A percentile compares a stretch with the other conserved stretches of the same genome.
Evolutionary conservation across 2,888 invertebrate species (phyloP).

Genomic region (Aelia acuminata): DNA sequence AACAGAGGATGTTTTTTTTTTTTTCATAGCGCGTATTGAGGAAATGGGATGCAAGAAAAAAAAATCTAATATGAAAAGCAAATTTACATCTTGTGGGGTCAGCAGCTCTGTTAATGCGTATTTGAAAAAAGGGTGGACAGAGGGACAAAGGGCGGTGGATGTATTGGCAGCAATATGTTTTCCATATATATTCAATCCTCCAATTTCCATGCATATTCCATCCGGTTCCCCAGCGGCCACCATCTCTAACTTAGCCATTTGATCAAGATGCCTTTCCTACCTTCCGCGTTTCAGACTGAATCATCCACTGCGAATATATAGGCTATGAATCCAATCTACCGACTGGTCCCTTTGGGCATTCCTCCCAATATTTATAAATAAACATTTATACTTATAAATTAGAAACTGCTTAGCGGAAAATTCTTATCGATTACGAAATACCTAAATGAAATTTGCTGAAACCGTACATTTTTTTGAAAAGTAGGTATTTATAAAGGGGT

Average conservation of each 20-base stretch:
- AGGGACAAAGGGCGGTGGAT: constrained; percentile 39
- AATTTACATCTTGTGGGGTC: constrained; percentile 29
- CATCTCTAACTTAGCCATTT: constrained; percentile 2
- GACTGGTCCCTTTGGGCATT: too few species aligned
- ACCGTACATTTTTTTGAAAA: too few species aligned
- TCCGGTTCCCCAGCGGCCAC: not conserved
- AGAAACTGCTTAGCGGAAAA: too few species aligned
- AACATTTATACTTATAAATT: too few species aligned
- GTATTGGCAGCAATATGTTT: constrained; percentile 48
- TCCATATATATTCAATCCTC: constrained; percentile 50
- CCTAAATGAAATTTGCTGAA: too few species aligned
- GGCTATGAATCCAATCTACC: not conserved
- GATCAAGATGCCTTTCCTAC: constrained; percentile 6
- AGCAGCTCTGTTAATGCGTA: constrained; percentile 34
- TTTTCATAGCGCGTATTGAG: not conserved
- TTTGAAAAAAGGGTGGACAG: constrained; percentile 22
- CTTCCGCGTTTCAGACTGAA: not conserved
- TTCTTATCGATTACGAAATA: too few species aligned
- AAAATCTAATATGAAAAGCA: constrained; percentile 3
- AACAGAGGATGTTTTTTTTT: not conserved
- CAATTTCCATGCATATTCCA: constrained; percentile 49
- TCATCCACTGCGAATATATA: not conserved
- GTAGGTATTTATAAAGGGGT: too few species aligned
- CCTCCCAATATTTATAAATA: too few species aligned
- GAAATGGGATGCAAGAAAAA: not conserved